These are phyloP conservation scores for Oenanthe oenanthe DNA, from an alignment of 2,113 vertebrate genomes.

Conservation along the genomic window DNA sequence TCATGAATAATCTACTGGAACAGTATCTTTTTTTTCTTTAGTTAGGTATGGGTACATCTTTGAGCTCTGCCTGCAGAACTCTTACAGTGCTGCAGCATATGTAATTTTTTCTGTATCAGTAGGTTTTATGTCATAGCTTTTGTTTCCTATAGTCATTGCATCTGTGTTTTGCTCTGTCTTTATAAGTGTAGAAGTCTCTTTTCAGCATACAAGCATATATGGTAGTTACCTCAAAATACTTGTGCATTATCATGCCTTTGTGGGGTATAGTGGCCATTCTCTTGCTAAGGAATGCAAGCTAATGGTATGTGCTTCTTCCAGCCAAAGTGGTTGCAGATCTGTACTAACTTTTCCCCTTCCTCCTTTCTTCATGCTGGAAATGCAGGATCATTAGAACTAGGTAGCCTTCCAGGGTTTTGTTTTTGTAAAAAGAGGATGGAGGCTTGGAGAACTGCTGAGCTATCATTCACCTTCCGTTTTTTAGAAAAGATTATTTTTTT, in stretches of 20 bases:
- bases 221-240: not conserved
- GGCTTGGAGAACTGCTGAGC: not conserved
- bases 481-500: not conserved
- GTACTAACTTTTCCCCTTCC: not conserved
- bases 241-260: not conserved
- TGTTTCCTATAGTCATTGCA: not conserved
- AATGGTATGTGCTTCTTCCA: not conserved
- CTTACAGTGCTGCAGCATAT: not conserved
- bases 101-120: not conserved
- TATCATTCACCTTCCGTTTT: not conserved
- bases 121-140: not conserved
- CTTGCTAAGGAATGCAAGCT: not conserved
- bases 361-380: not conserved
- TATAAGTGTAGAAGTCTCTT: not conserved
- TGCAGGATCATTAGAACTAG: not conserved
- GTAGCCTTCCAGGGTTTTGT: not conserved
- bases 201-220: not conserved
- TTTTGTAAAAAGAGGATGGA: not conserved
- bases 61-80: conserved; percentile 15
- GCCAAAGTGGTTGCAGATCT: not conserved
- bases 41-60: conserved; percentile 19
- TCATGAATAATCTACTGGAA: conserved; percentile 58
- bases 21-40: conserved; percentile 33
- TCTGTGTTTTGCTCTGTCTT: not conserved
- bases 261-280: not conserved